Evolutionary conservation across 2,113 vertebrate genomes (phyloP).

Genomic region (Sitta europaea): DNA sequence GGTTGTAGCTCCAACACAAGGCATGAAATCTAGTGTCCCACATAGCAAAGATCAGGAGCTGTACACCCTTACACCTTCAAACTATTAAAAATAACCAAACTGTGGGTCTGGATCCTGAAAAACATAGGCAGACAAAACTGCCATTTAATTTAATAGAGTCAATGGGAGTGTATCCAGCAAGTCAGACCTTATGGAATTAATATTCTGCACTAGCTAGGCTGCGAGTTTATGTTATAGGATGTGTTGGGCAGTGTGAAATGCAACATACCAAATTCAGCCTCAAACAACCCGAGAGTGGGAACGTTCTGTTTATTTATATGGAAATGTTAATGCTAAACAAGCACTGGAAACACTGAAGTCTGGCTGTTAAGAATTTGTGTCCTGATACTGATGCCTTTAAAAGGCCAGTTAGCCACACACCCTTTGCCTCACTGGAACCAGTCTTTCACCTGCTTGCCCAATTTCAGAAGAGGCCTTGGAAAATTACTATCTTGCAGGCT

Average conservation of each 20-base stretch:
- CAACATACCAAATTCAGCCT: slow-evolving; percentile 24
- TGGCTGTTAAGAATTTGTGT: neutral
- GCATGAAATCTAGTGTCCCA: neutral
- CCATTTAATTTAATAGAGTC: slow-evolving; percentile 25
- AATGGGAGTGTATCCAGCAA: slow-evolving; percentile 21
- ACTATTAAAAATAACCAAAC: neutral
- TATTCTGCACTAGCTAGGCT: slow-evolving; percentile 27
- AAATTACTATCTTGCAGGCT: neutral
- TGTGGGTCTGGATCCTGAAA: neutral
- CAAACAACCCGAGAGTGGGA: neutral
- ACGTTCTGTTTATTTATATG: slow-evolving; percentile 1
- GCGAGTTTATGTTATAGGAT: slow-evolving; percentile 46
- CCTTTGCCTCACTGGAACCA: neutral
- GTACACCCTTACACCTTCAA: neutral
- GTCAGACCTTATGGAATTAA: slow-evolving; percentile 15
- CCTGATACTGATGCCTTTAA: neutral
- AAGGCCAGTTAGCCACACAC: neutral
- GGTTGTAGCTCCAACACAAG: neutral
- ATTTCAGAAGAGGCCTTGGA: neutral
- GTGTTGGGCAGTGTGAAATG: neutral
- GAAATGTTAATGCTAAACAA: slow-evolving; percentile 14
- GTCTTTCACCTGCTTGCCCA: neutral
- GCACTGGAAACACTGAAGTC: neutral
- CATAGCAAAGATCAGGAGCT: neutral
- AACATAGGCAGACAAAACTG: neutral